These are phyloP conservation scores for Aphelinus atriplicis DNA, from an alignment of 1,140 invertebrate genomes.

Conservation along the genomic window DNA sequence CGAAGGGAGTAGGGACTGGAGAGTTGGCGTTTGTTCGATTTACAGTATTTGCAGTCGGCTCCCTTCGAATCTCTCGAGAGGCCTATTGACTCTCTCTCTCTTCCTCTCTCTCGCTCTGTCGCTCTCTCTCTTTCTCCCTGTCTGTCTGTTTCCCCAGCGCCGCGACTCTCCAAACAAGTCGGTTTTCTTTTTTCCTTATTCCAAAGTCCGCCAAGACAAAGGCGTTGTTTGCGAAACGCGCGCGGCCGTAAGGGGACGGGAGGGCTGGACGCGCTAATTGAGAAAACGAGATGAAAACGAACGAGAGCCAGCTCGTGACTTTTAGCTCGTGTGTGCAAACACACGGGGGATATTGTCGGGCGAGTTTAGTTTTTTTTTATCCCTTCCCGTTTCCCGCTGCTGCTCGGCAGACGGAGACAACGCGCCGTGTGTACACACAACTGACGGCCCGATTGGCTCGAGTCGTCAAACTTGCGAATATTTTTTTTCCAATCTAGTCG, in stretches of 20 bases:
- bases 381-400: too few relatives aligned
- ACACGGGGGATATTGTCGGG: neutral
- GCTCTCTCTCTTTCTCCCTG: conserved; percentile 1
- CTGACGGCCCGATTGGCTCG: too few relatives aligned
- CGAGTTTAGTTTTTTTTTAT: too few relatives aligned
- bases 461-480: too few relatives aligned
- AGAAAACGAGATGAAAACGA: conserved; percentile 31
- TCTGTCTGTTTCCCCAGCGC: neutral
- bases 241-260: neutral
- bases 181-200: conserved; percentile 4
- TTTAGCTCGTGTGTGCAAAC: conserved; percentile 15
- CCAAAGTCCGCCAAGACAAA: neutral
- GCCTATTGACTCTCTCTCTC: conserved; percentile 27
- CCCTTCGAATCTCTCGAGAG: conserved; percentile 32
- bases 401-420: too few relatives aligned
- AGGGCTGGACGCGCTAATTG: conserved; percentile 15
- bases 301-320: neutral
- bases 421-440: too few relatives aligned
- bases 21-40: conserved; percentile 30
- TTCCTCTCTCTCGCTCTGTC: neutral
- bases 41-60: conserved; percentile 28
- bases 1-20: neutral
- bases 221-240: neutral
- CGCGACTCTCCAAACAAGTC: neutral
- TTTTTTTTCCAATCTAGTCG: too few relatives aligned